Percentiles rank a stretch among this genome's conserved stretches.
Conservation (phyloP, 2,797 vertebrate genomes). For the Sebastes alutus region DNA sequence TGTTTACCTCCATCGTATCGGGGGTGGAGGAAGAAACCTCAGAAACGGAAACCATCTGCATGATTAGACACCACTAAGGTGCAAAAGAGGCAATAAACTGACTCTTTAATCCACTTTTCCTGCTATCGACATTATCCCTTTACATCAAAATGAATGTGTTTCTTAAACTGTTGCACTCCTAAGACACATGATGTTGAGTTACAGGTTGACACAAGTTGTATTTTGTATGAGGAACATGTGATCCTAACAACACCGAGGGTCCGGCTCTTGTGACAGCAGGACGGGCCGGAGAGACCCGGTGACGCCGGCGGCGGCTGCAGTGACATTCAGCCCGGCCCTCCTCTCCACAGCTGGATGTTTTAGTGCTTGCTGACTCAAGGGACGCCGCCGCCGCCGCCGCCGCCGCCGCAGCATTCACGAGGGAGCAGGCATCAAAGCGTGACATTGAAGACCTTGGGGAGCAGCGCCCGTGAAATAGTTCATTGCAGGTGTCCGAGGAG, state of each 20-base stretch:
- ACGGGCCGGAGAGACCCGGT: neutral
- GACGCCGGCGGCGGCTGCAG: constrained; percentile 30
- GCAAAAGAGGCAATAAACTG: neutral
- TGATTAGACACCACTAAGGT: neutral
- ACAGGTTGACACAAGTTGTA: neutral
- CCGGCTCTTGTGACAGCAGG: neutral
- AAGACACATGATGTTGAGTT: neutral
- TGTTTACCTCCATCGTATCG: neutral
- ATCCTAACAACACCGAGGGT: neutral
- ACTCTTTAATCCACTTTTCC: neutral
- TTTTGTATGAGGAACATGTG: neutral
- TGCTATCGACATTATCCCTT: neutral
- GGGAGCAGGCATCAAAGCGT: constrained; percentile 41
- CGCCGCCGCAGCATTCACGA: constrained; percentile 4
- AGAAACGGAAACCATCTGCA: neutral
- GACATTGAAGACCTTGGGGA: constrained; percentile 37
- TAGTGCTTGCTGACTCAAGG: constrained; percentile 54
- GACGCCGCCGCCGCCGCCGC: neutral
- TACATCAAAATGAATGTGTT: neutral
- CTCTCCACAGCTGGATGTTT: constrained; percentile 59
- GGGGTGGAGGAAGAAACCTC: no score
- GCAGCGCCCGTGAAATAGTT: constrained; percentile 37
- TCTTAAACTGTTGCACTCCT: neutral
- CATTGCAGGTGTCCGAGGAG: constrained; percentile 31
- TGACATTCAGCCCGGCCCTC: constrained; percentile 54